Percentiles rank a stretch among this genome's conserved stretches.
phyloP scores from a whole-genome alignment of 1,140 invertebrate genomes.

The Gryllus bimaculatus region DNA sequence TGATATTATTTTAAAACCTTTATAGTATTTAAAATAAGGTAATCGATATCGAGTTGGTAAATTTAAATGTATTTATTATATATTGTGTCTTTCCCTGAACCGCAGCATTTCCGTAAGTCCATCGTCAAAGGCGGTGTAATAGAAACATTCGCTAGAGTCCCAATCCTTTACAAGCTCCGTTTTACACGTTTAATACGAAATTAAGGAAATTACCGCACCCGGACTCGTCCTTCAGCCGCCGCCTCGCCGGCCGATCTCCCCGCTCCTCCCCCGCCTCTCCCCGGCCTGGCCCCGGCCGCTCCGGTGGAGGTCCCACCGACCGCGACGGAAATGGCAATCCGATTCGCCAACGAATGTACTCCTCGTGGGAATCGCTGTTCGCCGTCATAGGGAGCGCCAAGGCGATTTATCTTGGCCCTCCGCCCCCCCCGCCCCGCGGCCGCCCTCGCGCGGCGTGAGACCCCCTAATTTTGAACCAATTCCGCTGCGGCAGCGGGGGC shows the following conservation, averaged over 20 bases:
- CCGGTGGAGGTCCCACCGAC: not conserved
- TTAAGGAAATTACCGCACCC: not conserved
- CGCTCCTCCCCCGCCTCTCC: too few species aligned
- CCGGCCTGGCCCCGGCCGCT: not conserved
- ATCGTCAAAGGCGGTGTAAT: too few species aligned
- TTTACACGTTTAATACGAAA: not conserved
- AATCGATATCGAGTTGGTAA: too few species aligned
- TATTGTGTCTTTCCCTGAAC: too few species aligned
- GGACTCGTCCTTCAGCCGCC: not conserved
- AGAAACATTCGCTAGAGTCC: too few species aligned
- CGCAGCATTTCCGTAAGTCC: too few species aligned
- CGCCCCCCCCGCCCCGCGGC: too few species aligned
- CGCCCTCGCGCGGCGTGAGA: not conserved
- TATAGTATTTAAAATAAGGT: too few species aligned
- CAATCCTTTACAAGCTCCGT: too few species aligned
- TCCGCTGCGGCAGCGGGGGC: not conserved
- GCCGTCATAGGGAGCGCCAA: not conserved
- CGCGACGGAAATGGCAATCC: conserved; percentile 2
- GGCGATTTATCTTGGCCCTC: not conserved
- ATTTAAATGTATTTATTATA: too few species aligned
- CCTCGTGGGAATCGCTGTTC: not conserved
- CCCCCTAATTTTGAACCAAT: not conserved
- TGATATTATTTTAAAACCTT: too few species aligned
- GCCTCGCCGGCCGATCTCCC: not conserved
- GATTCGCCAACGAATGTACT: conserved; percentile 3